Conservation (phyloP, 1,140 invertebrate genomes). For the Lethocerus indicus region DNA sequence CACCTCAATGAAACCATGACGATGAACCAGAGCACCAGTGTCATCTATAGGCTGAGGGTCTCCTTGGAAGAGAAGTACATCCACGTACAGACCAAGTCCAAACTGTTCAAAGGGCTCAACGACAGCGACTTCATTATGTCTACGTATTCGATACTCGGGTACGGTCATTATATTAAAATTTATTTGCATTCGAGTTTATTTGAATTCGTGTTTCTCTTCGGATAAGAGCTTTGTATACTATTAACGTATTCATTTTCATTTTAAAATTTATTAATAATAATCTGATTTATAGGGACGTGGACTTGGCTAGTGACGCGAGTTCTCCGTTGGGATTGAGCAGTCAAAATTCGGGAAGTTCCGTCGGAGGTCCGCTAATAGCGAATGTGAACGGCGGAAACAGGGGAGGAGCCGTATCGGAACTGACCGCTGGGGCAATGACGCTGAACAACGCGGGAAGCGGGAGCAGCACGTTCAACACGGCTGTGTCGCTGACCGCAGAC, state of each 20-base stretch:
- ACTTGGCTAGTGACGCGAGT: too few relatives aligned
- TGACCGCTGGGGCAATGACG: constrained; percentile 20
- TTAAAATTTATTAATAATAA: too few relatives aligned
- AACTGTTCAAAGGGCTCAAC: constrained; percentile 46
- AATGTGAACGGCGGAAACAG: constrained; percentile 36
- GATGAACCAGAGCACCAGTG: constrained; percentile 46
- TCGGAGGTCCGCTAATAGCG: constrained; percentile 44
- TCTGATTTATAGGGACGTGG: too few relatives aligned
- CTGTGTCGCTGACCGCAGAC: too few relatives aligned
- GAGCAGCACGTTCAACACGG: constrained; percentile 21
- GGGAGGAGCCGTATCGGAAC: constrained; percentile 21
- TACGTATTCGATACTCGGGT: constrained; percentile 66
- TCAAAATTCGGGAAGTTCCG: too few relatives aligned
- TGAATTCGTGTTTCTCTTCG: too few relatives aligned
- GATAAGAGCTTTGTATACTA: too few relatives aligned
- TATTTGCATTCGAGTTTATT: constrained; percentile 1
- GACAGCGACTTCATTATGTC: constrained; percentile 82
- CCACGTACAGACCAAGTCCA: constrained; percentile 75
- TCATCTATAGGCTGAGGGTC: constrained; percentile 60
- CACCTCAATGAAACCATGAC: constrained; percentile 60
- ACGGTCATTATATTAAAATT: constrained; percentile 23
- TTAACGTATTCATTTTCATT: too few relatives aligned
- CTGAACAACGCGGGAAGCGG: too few relatives aligned
- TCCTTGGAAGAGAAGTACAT: constrained; percentile 58
- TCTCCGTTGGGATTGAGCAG: too few relatives aligned